These are phyloP conservation scores for Ophion ellenae DNA, from an alignment of 2,888 invertebrate species.

Conservation along the genomic window DNA sequence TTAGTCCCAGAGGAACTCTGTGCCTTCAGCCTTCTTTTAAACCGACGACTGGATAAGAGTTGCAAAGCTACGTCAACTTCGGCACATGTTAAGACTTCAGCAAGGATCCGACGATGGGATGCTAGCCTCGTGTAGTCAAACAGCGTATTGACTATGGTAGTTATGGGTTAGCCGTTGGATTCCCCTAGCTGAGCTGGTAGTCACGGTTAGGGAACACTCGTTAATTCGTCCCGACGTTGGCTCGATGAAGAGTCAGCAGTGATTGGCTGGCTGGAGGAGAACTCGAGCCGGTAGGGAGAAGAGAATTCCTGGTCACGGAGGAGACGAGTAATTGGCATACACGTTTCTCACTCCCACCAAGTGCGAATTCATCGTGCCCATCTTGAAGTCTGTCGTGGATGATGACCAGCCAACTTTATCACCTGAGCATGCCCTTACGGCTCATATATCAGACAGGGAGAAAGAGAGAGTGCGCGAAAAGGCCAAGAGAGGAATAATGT, in stretches of 20 bases:
- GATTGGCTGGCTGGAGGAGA: constrained; percentile 12
- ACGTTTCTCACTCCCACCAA: constrained; percentile 16
- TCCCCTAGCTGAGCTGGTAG: constrained; percentile 29
- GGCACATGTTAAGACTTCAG: background rate
- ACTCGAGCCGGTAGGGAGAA: background rate
- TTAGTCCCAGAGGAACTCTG: background rate
- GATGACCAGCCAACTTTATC: constrained; percentile 43
- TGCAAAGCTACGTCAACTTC: background rate
- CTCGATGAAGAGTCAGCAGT: background rate
- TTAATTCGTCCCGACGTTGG: constrained; percentile 41
- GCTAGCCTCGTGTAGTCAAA: background rate
- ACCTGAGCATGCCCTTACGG: constrained; percentile 21
- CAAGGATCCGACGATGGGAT: background rate
- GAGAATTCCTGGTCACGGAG: background rate
- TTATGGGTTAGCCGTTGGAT: background rate
- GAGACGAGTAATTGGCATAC: constrained; percentile 18
- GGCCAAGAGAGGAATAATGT: constrained; percentile 18
- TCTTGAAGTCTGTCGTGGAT: constrained; percentile 4
- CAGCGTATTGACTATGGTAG: constrained; percentile 9
- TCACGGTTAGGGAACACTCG: constrained; percentile 61
- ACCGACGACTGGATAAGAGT: background rate
- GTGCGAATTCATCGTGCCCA: background rate
- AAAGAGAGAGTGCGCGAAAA: background rate
- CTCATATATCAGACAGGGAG: constrained; percentile 9
- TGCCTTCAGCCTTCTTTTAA: background rate